Evolutionary conservation across 2,888 invertebrate species (phyloP).

Genomic region (Seira musarum): DNA sequence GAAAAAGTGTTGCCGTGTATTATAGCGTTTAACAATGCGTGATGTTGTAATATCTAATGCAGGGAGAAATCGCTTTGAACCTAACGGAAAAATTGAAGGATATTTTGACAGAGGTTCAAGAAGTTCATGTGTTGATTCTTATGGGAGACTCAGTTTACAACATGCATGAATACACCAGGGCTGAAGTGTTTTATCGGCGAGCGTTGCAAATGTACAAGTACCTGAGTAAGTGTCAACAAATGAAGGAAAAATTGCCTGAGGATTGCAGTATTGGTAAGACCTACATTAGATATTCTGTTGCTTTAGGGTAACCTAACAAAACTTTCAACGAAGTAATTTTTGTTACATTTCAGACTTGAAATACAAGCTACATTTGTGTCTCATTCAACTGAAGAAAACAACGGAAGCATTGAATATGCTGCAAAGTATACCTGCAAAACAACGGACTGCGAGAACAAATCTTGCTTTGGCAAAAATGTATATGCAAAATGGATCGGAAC

Average conservation of each 20-base stretch:
- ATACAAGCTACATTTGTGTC: conserved; percentile 81
- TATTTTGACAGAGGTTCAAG: conserved; percentile 76
- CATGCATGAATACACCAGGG: conserved; percentile 79
- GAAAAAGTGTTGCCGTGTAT: conserved; percentile 77
- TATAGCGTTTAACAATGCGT: no score
- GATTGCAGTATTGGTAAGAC: conserved; percentile 71
- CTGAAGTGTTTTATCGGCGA: conserved; percentile 79
- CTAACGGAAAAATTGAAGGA: conserved; percentile 80
- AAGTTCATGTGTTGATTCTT: conserved; percentile 80
- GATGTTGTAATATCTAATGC: no score
- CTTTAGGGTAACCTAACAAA: not conserved
- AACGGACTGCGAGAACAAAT: conserved; percentile 82
- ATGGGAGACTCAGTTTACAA: conserved; percentile 82
- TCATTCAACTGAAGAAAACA: conserved; percentile 79
- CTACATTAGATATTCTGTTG: not conserved
- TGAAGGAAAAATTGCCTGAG: conserved; percentile 76
- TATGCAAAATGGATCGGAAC: conserved; percentile 80
- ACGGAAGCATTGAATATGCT: conserved; percentile 76
- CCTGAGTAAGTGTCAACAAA: conserved; percentile 72
- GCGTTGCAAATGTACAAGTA: conserved; percentile 80
- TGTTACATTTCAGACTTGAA: conserved; percentile 77
- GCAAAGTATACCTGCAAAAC: conserved; percentile 78
- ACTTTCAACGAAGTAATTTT: not conserved
- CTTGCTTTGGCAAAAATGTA: conserved; percentile 84
- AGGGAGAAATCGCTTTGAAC: conserved; percentile 80